Conservation (phyloP, 2,113 vertebrate species). For the Takifugu flavidus region DNA sequence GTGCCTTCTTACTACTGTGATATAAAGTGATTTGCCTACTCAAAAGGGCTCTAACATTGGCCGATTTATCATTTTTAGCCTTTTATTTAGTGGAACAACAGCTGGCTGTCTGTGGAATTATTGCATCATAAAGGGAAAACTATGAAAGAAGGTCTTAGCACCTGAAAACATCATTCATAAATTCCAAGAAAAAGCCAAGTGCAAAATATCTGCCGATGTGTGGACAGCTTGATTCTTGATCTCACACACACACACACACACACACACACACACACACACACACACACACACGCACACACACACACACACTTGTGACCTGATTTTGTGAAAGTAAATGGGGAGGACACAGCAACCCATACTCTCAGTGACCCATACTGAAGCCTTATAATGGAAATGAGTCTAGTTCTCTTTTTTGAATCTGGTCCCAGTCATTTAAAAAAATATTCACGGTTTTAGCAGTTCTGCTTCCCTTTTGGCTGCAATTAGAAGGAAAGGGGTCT, state of each 20-base stretch:
- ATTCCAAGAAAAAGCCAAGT: neutral
- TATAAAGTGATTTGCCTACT: neutral
- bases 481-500: constrained; percentile 47
- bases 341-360: constrained; percentile 35
- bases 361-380: constrained; percentile 51
- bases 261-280: constrained; percentile 23
- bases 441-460: constrained; percentile 43
- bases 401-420: constrained; percentile 40
- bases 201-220: too few species aligned
- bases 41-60: neutral
- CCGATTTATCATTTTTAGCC: neutral
- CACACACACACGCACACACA: constrained; percentile 16
- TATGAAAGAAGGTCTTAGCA: neutral
- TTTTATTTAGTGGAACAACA: neutral
- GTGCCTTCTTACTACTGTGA: too few species aligned
- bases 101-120: neutral
- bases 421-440: constrained; percentile 31
- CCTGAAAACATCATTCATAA: neutral
- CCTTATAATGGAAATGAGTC: constrained; percentile 41
- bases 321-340: constrained; percentile 38
- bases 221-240: too few species aligned
- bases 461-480: constrained; percentile 36
- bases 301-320: constrained; percentile 30
- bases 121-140: neutral
- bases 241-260: constrained; percentile 18